Conservation (phyloP, 1,140 invertebrate species). For the Drosophila sulfurigaster region DNA sequence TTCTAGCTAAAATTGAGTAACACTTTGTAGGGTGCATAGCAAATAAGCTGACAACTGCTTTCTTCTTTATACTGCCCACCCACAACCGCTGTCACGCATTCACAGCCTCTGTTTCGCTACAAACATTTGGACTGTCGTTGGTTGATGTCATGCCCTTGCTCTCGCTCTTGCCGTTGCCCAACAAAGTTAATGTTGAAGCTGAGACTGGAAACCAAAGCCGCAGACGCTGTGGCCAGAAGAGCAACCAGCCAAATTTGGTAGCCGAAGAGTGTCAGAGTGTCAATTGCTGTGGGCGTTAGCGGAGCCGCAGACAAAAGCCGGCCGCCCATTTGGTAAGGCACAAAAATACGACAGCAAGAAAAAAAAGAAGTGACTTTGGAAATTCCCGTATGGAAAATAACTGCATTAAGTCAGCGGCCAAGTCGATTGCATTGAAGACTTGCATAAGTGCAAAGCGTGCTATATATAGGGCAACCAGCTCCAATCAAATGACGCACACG, state of each 20-base stretch:
- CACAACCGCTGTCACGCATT: slow-evolving; percentile 7
- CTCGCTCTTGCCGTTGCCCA: slow-evolving; percentile 18
- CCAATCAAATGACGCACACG: slow-evolving; percentile 30
- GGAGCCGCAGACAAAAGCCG: slow-evolving; percentile 23
- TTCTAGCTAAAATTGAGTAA: not conserved
- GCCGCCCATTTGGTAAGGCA: not conserved
- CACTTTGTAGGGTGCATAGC: slow-evolving; percentile 23
- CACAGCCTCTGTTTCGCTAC: not conserved
- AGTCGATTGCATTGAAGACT: slow-evolving; percentile 26
- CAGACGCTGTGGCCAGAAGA: slow-evolving; percentile 12
- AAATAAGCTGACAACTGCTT: slow-evolving; percentile 38
- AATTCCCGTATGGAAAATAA: slow-evolving; percentile 46
- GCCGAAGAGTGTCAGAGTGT: slow-evolving; percentile 9
- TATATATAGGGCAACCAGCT: slow-evolving; percentile 40
- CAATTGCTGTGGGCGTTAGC: slow-evolving; percentile 27
- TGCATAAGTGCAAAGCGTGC: slow-evolving; percentile 50
- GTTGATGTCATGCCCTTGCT: slow-evolving; percentile 54
- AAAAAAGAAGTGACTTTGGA: slow-evolving; percentile 20
- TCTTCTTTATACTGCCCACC: slow-evolving; percentile 29
- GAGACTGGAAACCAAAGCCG: slow-evolving; percentile 11
- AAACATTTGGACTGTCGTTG: slow-evolving; percentile 25
- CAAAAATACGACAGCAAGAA: not conserved
- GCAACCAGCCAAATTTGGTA: slow-evolving; percentile 50
- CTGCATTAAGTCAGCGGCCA: slow-evolving; percentile 31
- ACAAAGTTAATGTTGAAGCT: slow-evolving; percentile 15